Evolutionary conservation across 2,113 vertebrate species (phyloP).

Genomic region (Tylochromis polylepis): DNA sequence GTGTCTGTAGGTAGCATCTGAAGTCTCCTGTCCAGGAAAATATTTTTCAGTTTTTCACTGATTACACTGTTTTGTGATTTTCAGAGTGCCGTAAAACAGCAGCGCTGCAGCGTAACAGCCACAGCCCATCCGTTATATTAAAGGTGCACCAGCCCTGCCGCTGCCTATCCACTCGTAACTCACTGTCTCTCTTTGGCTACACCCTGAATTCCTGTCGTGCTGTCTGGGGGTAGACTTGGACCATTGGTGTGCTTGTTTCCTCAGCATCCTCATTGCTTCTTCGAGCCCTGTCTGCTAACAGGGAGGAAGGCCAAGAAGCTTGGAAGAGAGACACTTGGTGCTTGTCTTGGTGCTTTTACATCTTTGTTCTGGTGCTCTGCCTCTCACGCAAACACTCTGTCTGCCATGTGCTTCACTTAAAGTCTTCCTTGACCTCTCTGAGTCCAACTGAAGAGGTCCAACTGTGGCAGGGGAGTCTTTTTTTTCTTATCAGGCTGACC

Average conservation of each 20-base stretch:
- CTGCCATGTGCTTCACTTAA: slow-evolving; percentile 28
- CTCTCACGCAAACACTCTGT: slow-evolving; percentile 10
- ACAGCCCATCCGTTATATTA: slow-evolving; percentile 5
- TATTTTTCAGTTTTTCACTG: slow-evolving; percentile 31
- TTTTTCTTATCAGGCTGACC: slow-evolving; percentile 22
- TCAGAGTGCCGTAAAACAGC: slow-evolving; percentile 28
- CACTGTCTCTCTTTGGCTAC: slow-evolving; percentile 27
- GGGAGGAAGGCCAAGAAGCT: slow-evolving; percentile 44
- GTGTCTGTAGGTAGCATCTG: slow-evolving; percentile 65
- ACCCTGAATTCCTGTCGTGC: slow-evolving; percentile 46
- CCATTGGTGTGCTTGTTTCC: slow-evolving; percentile 44
- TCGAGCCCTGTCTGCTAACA: slow-evolving; percentile 32
- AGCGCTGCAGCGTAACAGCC: slow-evolving; percentile 23
- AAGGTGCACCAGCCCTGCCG: slow-evolving; percentile 9
- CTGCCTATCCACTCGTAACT: slow-evolving; percentile 16
- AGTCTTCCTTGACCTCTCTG: slow-evolving; percentile 25
- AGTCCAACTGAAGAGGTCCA: slow-evolving; percentile 33
- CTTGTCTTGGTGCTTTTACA: slow-evolving; percentile 41
- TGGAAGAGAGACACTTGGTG: slow-evolving; percentile 62
- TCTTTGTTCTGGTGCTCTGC: slow-evolving; percentile 37
- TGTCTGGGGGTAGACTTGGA: slow-evolving; percentile 14
- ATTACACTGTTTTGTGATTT: slow-evolving; percentile 34
- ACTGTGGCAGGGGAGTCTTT: slow-evolving; percentile 17
- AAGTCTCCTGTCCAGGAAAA: slow-evolving; percentile 59
- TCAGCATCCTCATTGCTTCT: slow-evolving; percentile 27